A percentile compares a stretch with the other conserved stretches of the same genome.
These are phyloP conservation scores for Emberiza fucata DNA, from an alignment of 2,113 vertebrate genomes.

Conservation along the genomic window DNA sequence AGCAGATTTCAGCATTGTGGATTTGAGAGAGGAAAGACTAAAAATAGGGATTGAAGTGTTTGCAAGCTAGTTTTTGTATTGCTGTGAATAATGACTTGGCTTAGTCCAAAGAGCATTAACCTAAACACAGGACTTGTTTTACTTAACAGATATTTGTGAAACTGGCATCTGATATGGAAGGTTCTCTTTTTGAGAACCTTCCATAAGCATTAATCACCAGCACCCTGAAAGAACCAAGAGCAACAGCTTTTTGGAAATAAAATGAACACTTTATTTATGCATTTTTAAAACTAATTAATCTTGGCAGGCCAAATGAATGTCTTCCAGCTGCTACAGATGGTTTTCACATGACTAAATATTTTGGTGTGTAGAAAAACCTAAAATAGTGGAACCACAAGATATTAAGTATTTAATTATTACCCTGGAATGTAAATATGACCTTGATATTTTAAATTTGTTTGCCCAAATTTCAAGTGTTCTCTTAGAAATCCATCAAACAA, in stretches of 20 bases:
- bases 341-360: conserved; percentile 23
- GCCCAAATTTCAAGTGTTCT: background rate
- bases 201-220: background rate
- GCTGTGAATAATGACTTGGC: background rate
- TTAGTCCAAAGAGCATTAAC: background rate
- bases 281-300: conserved; percentile 37
- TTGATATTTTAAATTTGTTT: background rate
- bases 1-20: background rate
- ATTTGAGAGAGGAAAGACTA: background rate
- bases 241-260: conserved; percentile 15
- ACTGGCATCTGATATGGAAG: background rate
- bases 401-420: conserved; percentile 4
- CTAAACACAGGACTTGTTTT: background rate
- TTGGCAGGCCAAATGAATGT: conserved; percentile 31
- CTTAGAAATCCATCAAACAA: background rate
- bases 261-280: background rate
- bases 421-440: conserved; percentile 19
- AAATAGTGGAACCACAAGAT: background rate
- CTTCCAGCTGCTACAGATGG: conserved; percentile 65
- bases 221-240: background rate
- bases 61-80: background rate
- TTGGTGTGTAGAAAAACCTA: background rate
- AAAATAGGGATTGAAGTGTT: background rate
- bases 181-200: background rate
- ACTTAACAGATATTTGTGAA: background rate